phyloP scores from a whole-genome alignment of 2,797 vertebrate genomes.

The Silurus aristotelis region DNA sequence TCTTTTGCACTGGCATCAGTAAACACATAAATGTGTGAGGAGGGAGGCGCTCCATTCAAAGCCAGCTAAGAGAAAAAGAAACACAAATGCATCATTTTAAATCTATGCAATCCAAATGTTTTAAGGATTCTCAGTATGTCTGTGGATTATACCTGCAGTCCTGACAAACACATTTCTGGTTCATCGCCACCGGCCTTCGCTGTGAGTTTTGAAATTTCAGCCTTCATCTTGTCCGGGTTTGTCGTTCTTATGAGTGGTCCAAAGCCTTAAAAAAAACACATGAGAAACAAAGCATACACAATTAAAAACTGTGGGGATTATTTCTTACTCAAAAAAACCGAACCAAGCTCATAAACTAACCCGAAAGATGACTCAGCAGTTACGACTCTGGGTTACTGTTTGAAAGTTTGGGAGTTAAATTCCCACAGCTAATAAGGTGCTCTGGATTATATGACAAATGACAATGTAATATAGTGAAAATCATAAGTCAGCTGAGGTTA shows the following conservation, averaged over 20 bases:
- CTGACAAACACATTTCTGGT: slow-evolving; percentile 76
- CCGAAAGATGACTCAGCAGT: neutral
- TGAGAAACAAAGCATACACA: slow-evolving; percentile 2
- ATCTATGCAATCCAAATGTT: neutral
- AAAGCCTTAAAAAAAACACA: slow-evolving; percentile 59
- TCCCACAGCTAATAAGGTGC: neutral
- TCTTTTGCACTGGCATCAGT: slow-evolving; percentile 75
- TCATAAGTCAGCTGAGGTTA: neutral
- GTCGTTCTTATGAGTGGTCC: slow-evolving; percentile 72
- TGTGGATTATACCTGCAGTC: slow-evolving; percentile 67
- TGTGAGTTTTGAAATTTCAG: slow-evolving; percentile 62
- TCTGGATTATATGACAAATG: neutral
- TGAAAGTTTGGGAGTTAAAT: neutral
- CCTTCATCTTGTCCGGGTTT: slow-evolving; percentile 68
- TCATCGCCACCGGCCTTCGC: slow-evolving; percentile 55
- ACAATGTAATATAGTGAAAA: neutral
- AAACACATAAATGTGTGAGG: slow-evolving; percentile 75
- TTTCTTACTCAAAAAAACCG: neutral
- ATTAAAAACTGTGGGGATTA: neutral
- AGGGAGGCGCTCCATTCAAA: slow-evolving; percentile 70
- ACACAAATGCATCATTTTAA: slow-evolving; percentile 5
- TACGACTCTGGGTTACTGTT: neutral
- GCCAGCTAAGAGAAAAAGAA: slow-evolving; percentile 64
- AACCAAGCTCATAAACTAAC: neutral
- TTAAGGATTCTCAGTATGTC: neutral